Base-by-base conservation (phyloP, 2,888 invertebrate species). In the Eristalis arbustorum region DNA sequence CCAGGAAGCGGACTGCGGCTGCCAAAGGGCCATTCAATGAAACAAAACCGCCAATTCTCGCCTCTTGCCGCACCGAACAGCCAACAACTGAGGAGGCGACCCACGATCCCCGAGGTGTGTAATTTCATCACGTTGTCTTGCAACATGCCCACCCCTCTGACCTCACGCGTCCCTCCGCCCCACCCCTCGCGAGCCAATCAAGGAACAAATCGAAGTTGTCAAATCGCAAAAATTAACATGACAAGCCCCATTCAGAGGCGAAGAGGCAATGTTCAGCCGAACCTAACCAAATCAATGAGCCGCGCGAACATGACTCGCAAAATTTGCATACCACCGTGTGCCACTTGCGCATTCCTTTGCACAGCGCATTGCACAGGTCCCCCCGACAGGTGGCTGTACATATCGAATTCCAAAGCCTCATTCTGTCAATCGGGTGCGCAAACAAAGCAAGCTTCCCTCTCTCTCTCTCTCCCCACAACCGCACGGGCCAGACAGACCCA, bases 401-500 rank as follows among this genome's bases (percentile, higher is more conserved):
- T 78, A 82, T 82, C 74, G 82, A 85, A 85, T 85, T 85, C 85
- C 82, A 66, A 78, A 82, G 61, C 85, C 85, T 34, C 82, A 85
- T 85, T 85, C 85, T 82, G 85, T 85, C 85, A 85, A 85, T 85
- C 71, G 82, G 25, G 49, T n/a, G n/a, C 25, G 23, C 73, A 62
- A 80, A 84, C 81, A 76, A 84, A 80, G 73, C 84, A 18, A 49
- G 49, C 49, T 18, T 3, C 1, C 37, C 42, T 6, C 18, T 4
- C 75, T 28, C 28, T 4, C 28, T 6, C 31, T 31, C 31, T 3
- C 31, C 31, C 31, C 31, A 31, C 10, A 28, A 71, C 72, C 72
- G 11, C 67, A 59, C 59, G 68, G 28, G 11, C 73, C 81, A 85
- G 77, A 85, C 72, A 76, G 23, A 76, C 34, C 13, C 28, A 74